These are phyloP conservation scores for Hydrocynus forskahlii DNA, from an alignment of 2,797 vertebrate genomes.

Conservation along the genomic window DNA sequence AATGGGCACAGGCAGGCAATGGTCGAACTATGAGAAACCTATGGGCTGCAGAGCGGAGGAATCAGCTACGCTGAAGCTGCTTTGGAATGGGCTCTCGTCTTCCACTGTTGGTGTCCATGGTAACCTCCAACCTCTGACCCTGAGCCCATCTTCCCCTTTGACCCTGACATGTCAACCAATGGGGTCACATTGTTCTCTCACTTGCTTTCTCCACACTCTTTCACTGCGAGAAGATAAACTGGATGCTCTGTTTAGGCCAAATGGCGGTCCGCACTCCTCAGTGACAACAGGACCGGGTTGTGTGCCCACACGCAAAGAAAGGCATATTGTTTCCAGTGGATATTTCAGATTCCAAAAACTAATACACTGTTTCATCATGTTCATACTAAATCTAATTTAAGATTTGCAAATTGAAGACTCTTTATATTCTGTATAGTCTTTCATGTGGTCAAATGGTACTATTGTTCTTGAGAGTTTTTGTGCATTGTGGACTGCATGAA, in stretches of 20 bases:
- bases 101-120: conserved; percentile 36
- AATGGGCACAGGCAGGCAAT: conserved; percentile 27
- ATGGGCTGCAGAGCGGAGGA: background rate
- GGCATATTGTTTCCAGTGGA: conserved; percentile 38
- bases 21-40: conserved; percentile 29
- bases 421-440: conserved; percentile 34
- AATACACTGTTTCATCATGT: conserved; percentile 46
- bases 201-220: conserved; percentile 42
- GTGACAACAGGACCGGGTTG: conserved; percentile 15
- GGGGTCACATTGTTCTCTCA: conserved; percentile 49
- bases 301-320: conserved; percentile 43
- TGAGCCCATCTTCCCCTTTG: conserved; percentile 52
- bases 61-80: conserved; percentile 22
- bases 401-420: conserved; percentile 31
- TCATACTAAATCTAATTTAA: conserved; percentile 40
- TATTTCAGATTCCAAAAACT: conserved; percentile 43
- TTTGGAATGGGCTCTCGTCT: conserved; percentile 33
- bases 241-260: conserved; percentile 46
- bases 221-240: conserved; percentile 44
- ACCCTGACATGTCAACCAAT: conserved; percentile 48
- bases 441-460: conserved; percentile 14
- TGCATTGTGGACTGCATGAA: conserved; percentile 25
- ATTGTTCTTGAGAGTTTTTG: conserved; percentile 27
- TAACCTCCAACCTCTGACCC: conserved; percentile 53
- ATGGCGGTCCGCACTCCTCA: conserved; percentile 32